Base-by-base conservation (phyloP, 2,888 invertebrate genomes). In the Watsonalla binaria region DNA sequence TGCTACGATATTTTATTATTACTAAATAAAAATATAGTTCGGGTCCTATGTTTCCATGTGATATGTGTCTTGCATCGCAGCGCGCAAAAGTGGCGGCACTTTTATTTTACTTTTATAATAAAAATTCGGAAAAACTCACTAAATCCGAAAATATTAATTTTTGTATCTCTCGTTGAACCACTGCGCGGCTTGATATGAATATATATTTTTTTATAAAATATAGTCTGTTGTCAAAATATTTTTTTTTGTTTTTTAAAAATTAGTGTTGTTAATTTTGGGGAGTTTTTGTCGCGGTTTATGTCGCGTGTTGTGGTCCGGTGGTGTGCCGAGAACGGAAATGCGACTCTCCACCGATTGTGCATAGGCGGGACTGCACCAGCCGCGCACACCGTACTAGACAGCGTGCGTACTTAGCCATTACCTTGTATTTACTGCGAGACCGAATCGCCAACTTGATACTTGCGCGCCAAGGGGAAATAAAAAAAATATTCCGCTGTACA, bases 341-440 rank as follows among this genome's bases (percentile, higher is more conserved):
- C 86, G 90, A 85, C 89, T 84, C 82, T 83, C 87, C 83, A 76
- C 78, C 80, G 84, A 74, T 84, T 88, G 91, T 92, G 92, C 92
- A 92, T 90, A 89, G 86, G 84, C 88, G 88, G 87, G 82, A 90
- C 88, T 90, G 91, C 90, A 91, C 86, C 81, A 86, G 80, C 87
- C 86, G 84, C 85, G 86, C 91, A 84, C 84, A 80, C 86, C 86
- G 86, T 90, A 91, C 90, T 90, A 88, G 85, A 80, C 84, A 80
- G 89, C 90, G 90, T 86, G 88, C 90, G 90, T 90, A 90, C 90
- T 90, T 90, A 89, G 84, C 90, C 90, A 90, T 90, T 90, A 90
- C 90, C 90, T 90, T 89, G 90, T 90, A 89, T 90, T 90, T 89
- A 90, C 90, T 89, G 89, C 84, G 86, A 83, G 76, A 82, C 78